Base-by-base conservation (phyloP, 2,888 invertebrate genomes). In the Maniola hyperantus region DNA sequence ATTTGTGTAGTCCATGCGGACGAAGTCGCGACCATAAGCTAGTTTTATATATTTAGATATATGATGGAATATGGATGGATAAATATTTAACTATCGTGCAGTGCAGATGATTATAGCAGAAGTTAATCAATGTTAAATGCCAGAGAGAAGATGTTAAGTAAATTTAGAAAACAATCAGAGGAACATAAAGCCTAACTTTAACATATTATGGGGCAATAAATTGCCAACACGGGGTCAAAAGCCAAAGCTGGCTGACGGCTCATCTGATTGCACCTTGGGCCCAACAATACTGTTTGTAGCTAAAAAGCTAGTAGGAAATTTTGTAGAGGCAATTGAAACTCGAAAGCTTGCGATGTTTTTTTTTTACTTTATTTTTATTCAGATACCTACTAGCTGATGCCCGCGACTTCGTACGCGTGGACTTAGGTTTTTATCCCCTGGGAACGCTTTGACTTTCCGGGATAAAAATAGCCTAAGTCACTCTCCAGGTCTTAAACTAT, bases 181-280 rank as follows among this genome's bases (percentile, higher is more conserved):
- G 77, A 76, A 78, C 76, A 76, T 76, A 78, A 74, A 71, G 54
- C 54, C 60, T 55, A 55, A 55, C 54, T 50, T 39, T 65, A 66
- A 61, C 55, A 74, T 78, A 74, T 77, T 72, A 63, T 51, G 62
- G 55, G 60, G 72, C 68, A 72, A 75, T 75, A 75, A 74, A 75
- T 74, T 65, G 67, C 68, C 65, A 39, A 50, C 51, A 53, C 62
- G 72, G 74, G 85, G 86, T 87, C 85, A 87, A 83, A 83, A 78
- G 87, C 77, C 86, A 82, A n/a, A n/a, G 74, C 74, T 78, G 74
- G 73, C 61, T 65, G 73, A 68, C 73, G 65, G 79, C 72, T 75
- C 76, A 72, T 71, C 74, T 80, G 83, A 85, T 87, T 82, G 77
- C 81, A 87, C 82, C 84, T 82, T 77, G 76, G 77, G 66, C 72